These are phyloP conservation scores for Schizaphis graminum DNA, from an alignment of 2,888 invertebrate genomes.

Conservation along the genomic window DNA sequence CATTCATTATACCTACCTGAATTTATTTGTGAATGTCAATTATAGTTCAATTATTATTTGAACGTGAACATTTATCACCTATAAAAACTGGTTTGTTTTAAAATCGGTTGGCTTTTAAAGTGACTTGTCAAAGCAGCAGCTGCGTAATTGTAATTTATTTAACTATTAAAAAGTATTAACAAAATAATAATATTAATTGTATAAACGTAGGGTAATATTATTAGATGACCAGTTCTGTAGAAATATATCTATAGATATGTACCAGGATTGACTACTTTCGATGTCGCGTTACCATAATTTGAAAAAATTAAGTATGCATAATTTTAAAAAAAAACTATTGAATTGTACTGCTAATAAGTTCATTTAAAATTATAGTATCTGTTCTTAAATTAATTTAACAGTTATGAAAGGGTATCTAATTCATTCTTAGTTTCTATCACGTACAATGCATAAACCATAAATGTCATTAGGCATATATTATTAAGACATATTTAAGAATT, in stretches of 20 bases:
- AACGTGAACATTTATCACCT: background rate
- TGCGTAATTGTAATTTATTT: background rate
- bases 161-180: background rate
- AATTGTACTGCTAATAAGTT: background rate
- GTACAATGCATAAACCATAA: background rate
- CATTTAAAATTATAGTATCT: background rate
- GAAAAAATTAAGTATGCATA: background rate
- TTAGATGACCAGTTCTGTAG: background rate
- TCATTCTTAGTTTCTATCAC: background rate
- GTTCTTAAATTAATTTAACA: background rate
- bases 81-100: background rate
- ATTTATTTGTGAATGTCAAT: background rate
- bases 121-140: background rate
- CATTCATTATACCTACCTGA: background rate
- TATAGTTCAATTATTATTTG: background rate
- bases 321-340: background rate
- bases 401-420: background rate
- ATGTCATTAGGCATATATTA: background rate
- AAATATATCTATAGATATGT: background rate
- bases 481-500: background rate
- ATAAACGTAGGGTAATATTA: background rate
- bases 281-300: background rate
- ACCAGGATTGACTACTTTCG: background rate
- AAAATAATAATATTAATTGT: background rate
- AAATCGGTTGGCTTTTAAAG: background rate